Percentiles rank a stretch among this genome's conserved stretches.
phyloP scores from a whole-genome alignment of 2,113 vertebrate species.

The Phylloscopus trochilus region DNA sequence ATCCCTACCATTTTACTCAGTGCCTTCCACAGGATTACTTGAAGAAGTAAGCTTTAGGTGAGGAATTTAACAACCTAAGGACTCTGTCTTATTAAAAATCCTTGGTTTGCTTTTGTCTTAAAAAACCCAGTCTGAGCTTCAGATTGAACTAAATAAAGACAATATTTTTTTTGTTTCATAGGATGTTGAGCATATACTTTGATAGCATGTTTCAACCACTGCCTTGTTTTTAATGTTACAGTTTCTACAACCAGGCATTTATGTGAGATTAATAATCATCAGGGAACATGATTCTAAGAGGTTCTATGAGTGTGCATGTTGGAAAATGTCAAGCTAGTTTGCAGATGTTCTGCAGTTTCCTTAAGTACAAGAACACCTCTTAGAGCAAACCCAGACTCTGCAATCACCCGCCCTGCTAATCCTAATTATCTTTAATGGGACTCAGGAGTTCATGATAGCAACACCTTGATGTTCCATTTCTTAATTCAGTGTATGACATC shows the following conservation, averaged over 20 bases:
- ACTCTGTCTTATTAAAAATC: neutral
- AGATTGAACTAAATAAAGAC: neutral
- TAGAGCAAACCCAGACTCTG: neutral
- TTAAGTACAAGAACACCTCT: neutral
- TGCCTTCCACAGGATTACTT: neutral
- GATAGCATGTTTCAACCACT: neutral
- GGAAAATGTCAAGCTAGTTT: neutral
- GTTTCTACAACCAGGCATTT: neutral
- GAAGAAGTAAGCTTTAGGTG: neutral
- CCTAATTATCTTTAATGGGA: neutral
- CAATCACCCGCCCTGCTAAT: neutral
- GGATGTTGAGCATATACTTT: neutral
- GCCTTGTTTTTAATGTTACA: neutral
- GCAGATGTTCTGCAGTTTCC: neutral
- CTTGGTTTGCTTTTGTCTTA: neutral
- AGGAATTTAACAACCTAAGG: neutral
- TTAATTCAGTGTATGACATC: neutral
- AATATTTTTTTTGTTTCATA: neutral
- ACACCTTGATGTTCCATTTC: neutral
- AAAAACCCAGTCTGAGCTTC: neutral
- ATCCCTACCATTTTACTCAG: neutral
- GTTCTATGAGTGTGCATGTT: neutral
- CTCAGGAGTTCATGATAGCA: neutral
- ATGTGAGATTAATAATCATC: neutral
- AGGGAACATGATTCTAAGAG: neutral